Percentiles rank a stretch among this genome's conserved stretches.
phyloP scores from a whole-genome alignment of 2,888 invertebrate species.

The Pyrochroa serraticornis region DNA sequence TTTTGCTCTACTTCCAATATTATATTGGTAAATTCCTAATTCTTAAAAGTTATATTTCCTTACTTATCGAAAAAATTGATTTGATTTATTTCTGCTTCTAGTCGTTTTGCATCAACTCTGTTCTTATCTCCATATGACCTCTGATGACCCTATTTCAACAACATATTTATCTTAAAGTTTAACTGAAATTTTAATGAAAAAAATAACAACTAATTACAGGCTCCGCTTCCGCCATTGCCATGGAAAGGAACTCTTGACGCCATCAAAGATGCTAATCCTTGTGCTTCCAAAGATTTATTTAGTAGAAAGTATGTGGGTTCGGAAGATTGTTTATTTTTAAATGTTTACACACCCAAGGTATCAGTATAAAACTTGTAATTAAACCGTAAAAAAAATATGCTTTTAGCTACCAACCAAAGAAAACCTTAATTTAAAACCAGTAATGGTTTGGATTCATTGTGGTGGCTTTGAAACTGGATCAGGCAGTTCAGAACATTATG shows the following conservation, averaged over 20 bases:
- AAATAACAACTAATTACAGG: slow-evolving; percentile 20
- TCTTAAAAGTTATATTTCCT: too few relatives aligned
- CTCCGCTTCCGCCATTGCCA: slow-evolving; percentile 35
- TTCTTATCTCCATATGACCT: too few relatives aligned
- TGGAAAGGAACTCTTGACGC: slow-evolving; percentile 40
- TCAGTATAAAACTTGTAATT: not conserved
- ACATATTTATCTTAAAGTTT: too few relatives aligned
- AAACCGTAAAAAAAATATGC: not conserved
- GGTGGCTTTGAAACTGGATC: slow-evolving; percentile 56
- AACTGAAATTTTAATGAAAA: too few relatives aligned
- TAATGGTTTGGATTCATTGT: slow-evolving; percentile 58
- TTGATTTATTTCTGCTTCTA: too few relatives aligned
- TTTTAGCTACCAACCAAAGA: too few relatives aligned
- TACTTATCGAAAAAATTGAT: too few relatives aligned
- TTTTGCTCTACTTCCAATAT: too few relatives aligned
- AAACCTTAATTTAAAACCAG: slow-evolving; percentile 44
- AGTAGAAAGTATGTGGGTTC: slow-evolving; percentile 37
- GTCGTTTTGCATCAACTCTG: too few relatives aligned
- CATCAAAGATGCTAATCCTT: slow-evolving; percentile 38
- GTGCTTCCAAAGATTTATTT: slow-evolving; percentile 36
- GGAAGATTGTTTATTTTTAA: slow-evolving; percentile 49
- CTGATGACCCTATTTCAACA: too few relatives aligned
- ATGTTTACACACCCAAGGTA: slow-evolving; percentile 42
- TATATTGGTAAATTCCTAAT: too few relatives aligned
- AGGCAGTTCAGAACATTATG: slow-evolving; percentile 41